These are phyloP conservation scores for Orthosia gracilis DNA, from an alignment of 2,888 invertebrate species.

Conservation along the genomic window DNA sequence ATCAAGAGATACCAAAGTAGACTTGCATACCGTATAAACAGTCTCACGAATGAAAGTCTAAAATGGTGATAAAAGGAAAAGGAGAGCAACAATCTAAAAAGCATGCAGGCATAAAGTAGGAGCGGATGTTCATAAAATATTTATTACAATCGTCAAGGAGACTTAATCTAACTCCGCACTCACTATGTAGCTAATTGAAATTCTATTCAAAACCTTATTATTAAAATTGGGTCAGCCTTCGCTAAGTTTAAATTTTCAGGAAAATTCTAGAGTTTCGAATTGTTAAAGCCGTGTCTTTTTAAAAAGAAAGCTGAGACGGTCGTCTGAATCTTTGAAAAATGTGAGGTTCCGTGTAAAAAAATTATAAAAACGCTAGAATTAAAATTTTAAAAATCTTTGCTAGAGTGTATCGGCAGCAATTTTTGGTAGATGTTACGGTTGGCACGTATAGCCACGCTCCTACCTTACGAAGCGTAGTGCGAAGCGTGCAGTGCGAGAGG, in stretches of 20 bases:
- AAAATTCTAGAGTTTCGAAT: constrained; percentile 59
- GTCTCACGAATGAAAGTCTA: constrained; percentile 77
- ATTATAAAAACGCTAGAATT: constrained; percentile 54
- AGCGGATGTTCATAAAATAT: constrained; percentile 80
- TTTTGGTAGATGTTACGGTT: constrained; percentile 38
- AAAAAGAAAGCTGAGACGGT: constrained; percentile 58
- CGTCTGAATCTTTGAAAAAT: constrained; percentile 48
- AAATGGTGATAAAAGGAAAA: constrained; percentile 76
- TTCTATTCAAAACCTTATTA: constrained; percentile 66
- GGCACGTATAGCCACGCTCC: constrained; percentile 81
- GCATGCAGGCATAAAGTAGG: constrained; percentile 90
- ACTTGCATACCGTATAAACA: constrained; percentile 72
- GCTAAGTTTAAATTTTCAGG: constrained; percentile 60
- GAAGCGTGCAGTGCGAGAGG: constrained; percentile 90
- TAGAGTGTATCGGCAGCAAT: constrained; percentile 51
- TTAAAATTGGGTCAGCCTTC: constrained; percentile 71
- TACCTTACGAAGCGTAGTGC: constrained; percentile 88
- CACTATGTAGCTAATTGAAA: constrained; percentile 68
- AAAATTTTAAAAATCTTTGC: constrained; percentile 33
- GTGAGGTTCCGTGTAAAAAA: constrained; percentile 55
- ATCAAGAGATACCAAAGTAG: constrained; percentile 77
- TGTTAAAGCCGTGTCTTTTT: constrained; percentile 60
- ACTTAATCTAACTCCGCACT: constrained; percentile 66
- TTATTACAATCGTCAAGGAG: constrained; percentile 60
- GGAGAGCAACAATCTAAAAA: constrained; percentile 80